These are phyloP conservation scores for Cataglyphis altisquamis DNA, from an alignment of 2,888 invertebrate species.

Conservation along the genomic window DNA sequence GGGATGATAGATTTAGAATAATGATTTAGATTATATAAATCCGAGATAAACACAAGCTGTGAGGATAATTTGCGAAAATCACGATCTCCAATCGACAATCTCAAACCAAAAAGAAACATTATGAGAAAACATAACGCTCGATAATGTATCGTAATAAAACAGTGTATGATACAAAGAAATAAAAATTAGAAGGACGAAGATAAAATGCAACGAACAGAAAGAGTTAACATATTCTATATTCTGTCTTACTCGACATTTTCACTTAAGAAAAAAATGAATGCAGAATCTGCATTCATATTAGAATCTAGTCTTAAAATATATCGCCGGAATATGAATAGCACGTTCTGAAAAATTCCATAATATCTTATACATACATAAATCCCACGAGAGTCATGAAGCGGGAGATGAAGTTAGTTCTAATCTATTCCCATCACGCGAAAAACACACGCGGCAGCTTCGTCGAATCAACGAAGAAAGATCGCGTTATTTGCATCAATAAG, in stretches of 20 bases:
- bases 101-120: too few species aligned
- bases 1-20: neutral
- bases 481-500: slow-evolving; percentile 50
- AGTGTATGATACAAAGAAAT: too few species aligned
- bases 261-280: neutral
- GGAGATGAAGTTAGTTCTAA: slow-evolving; percentile 9
- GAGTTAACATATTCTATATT: neutral
- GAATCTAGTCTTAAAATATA: neutral
- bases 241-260: neutral
- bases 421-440: slow-evolving; percentile 33
- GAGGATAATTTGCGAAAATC: neutral
- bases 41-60: neutral
- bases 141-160: too few species aligned
- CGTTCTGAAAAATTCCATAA: neutral
- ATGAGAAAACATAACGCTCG: too few species aligned
- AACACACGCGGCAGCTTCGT: slow-evolving; percentile 2
- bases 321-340: neutral
- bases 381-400: neutral
- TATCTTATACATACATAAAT: neutral
- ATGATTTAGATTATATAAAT: neutral
- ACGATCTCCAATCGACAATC: neutral
- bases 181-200: neutral
- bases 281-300: neutral
- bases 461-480: slow-evolving; percentile 35
- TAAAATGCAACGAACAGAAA: neutral